Evolutionary conservation across 2,888 invertebrate genomes (phyloP).

Genomic region (Malthinus seriepunctatus): DNA sequence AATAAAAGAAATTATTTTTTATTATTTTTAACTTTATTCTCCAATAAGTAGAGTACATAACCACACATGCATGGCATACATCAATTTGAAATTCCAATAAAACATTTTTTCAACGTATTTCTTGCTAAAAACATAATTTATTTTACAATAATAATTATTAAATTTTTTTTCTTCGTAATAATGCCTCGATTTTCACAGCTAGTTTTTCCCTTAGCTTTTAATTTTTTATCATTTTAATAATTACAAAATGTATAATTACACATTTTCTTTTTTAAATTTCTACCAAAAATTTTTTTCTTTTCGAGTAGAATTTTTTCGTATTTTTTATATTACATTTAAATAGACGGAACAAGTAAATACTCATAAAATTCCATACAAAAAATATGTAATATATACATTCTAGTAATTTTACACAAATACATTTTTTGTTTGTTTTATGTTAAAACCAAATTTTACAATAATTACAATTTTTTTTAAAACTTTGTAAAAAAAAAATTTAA

Average conservation of each 20-base stretch:
- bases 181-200: conserved; percentile 40
- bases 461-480: conserved; percentile 15
- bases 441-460: conserved; percentile 9
- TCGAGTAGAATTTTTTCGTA: background rate
- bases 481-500: background rate
- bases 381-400: conserved; percentile 20
- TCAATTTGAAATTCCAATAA: conserved; percentile 35
- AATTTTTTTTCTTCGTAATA: conserved; percentile 20
- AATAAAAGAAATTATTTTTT: too few relatives aligned
- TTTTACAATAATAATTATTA: conserved; percentile 21
- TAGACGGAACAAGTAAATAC: conserved; percentile 1
- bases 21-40: conserved; percentile 41
- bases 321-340: background rate
- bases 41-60: conserved; percentile 44
- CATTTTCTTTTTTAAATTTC: conserved; percentile 10
- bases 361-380: conserved; percentile 5
- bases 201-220: conserved; percentile 26
- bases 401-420: conserved; percentile 6
- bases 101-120: conserved; percentile 32
- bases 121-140: conserved; percentile 27
- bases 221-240: background rate
- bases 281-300: conserved; percentile 1
- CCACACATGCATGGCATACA: conserved; percentile 43
- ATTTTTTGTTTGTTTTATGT: background rate
- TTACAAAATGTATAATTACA: conserved; percentile 21